Evolutionary conservation across 2,797 vertebrate genomes (phyloP), one percentile per base, ranked within the genome.

Genomic region (Sternarchorhynchus goeldii): DNA sequence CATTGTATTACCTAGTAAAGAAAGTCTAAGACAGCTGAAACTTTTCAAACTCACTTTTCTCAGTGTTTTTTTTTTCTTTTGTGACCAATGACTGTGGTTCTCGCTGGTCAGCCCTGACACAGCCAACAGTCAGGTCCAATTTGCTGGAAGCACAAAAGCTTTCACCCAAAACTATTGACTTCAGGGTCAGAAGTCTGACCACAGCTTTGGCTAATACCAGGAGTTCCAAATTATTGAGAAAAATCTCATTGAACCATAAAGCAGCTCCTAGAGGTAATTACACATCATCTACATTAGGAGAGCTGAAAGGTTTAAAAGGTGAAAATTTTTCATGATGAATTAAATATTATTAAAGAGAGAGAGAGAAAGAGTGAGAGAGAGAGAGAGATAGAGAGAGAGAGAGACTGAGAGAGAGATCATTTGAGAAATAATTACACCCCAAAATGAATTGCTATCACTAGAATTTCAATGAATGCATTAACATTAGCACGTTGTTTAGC

Each of bases 241-340:
- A 57, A 59, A 75, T 68, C 29, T 32, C 58, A 56, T 34, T 55
- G 65, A 70, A 69, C 41, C 29, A 32, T 75, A 32, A 67, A 45
- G 50, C 32, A 18, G 21, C 17, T 63, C 41, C 18, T 32, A 62
- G 56, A 75, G 72, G 62, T 80, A 80, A 80, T 75, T 80, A 75
- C 57, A 57, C 65, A 57, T 57, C 65, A 36, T 10, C 32, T 18
- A 64, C 72, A 32, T 63, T 45, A 56, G 12, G 32, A 69, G 71
- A 63, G 70, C 17, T 25, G 31, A 71, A 77, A 77, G 78, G 77
- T 60, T 67, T 18, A 55, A 57, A 73, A 39, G 56, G 70, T 58
- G 55, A 59, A 34, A 53, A 53, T 53, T 53, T 60, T 73, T 67
- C 63, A 45, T 1, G 20, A 62, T 53, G 64, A 68, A 67, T 79